A percentile compares a stretch with the other conserved stretches of the same genome.
Conservation (phyloP, 2,797 vertebrate species). For the Bradypodion ventrale region DNA sequence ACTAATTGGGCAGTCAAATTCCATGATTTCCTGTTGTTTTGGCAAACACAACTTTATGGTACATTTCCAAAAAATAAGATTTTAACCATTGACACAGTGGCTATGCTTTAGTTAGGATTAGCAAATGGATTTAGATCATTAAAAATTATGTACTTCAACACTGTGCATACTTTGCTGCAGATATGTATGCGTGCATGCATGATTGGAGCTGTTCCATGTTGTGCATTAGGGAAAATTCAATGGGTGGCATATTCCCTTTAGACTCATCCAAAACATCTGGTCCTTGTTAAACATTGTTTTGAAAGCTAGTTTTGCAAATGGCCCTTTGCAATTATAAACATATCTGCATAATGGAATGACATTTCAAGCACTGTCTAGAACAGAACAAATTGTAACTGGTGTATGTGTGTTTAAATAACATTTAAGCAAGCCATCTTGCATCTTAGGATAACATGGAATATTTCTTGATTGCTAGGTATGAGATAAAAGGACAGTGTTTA, state of each 20-base stretch:
- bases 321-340: slow-evolving; percentile 57
- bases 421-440: slow-evolving; percentile 50
- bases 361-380: slow-evolving; percentile 45
- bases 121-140: too few species aligned
- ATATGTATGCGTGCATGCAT: not conserved
- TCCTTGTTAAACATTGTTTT: slow-evolving; percentile 44
- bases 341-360: slow-evolving; percentile 53
- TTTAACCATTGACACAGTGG: too few species aligned
- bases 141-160: not conserved
- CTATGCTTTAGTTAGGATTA: too few species aligned
- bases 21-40: too few species aligned
- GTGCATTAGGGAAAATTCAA: not conserved
- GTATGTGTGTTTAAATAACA: slow-evolving; percentile 57
- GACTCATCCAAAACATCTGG: not conserved
- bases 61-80: too few species aligned
- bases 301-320: slow-evolving; percentile 42
- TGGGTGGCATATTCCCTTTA: not conserved
- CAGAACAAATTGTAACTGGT: slow-evolving; percentile 57
- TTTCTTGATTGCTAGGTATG: slow-evolving; percentile 7
- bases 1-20: too few species aligned
- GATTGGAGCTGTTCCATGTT: not conserved
- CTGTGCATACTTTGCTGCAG: not conserved
- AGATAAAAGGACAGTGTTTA: slow-evolving; percentile 46
- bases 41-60: too few species aligned
- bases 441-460: slow-evolving; percentile 37